These are phyloP conservation scores for Jordanella pulchra DNA, from an alignment of 2,797 vertebrate genomes.

Conservation along the genomic window DNA sequence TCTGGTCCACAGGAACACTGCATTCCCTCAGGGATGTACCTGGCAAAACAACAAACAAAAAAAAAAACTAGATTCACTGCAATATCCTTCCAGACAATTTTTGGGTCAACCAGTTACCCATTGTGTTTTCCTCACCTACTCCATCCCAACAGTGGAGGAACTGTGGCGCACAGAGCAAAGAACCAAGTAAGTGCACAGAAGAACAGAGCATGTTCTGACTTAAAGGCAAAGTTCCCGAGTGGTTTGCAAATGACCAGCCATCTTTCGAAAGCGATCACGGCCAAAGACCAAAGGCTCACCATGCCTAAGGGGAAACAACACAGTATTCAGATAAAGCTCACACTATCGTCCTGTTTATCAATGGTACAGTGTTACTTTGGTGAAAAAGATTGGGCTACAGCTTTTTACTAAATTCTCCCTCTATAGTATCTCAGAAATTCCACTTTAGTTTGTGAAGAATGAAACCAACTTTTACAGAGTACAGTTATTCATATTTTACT, in stretches of 20 bases:
- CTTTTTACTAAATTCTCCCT: not conserved
- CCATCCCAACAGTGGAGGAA: slow-evolving; percentile 81
- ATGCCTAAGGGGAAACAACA: slow-evolving; percentile 68
- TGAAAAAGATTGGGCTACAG: not conserved
- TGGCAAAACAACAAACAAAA: slow-evolving; percentile 14
- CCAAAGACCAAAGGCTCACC: slow-evolving; percentile 83
- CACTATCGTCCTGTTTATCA: not conserved
- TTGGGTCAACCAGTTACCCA: not conserved
- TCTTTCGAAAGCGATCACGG: slow-evolving; percentile 79
- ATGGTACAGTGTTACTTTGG: not conserved
- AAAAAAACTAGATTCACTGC: not conserved
- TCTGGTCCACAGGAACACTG: slow-evolving; percentile 81
- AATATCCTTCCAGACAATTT: not conserved
- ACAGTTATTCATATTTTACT: not conserved
- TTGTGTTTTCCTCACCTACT: slow-evolving; percentile 72
- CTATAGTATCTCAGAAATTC: not conserved
- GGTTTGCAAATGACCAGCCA: slow-evolving; percentile 84
- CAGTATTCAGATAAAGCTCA: not conserved
- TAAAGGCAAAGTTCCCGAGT: slow-evolving; percentile 79
- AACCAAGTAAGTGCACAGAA: slow-evolving; percentile 78
- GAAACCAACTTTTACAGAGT: not conserved
- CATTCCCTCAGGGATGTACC: slow-evolving; percentile 75
- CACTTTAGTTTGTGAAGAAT: not conserved
- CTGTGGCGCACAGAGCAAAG: slow-evolving; percentile 58
- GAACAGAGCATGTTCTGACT: slow-evolving; percentile 71